Evolutionary conservation across 2,888 invertebrate genomes (phyloP).

Genomic region (Pristionchus arcanus): DNA sequence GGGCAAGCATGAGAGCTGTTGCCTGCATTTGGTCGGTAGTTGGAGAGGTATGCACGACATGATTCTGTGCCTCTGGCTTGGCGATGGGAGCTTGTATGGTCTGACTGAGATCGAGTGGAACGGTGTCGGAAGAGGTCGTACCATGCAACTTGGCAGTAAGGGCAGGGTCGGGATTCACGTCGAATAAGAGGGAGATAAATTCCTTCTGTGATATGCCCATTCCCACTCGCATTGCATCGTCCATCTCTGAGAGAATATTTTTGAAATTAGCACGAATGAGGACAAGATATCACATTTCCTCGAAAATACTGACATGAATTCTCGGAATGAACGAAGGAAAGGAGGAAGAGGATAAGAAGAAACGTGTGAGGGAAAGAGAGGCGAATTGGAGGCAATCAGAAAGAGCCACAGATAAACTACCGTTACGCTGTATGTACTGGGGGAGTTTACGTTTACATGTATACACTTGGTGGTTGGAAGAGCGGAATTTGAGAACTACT

Average conservation of each 20-base stretch:
- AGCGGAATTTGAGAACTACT: neutral
- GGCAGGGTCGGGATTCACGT: no score
- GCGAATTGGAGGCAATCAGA: neutral
- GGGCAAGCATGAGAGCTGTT: neutral
- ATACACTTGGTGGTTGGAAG: neutral
- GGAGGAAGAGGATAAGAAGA: neutral
- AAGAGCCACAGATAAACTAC: neutral
- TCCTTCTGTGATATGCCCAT: no score
- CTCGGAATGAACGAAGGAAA: neutral
- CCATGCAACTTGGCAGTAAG: no score
- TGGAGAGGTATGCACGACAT: neutral
- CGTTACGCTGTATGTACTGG: neutral
- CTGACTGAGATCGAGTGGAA: no score
- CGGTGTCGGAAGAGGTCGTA: no score
- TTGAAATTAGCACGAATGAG: no score
- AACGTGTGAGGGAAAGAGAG: neutral
- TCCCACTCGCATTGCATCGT: neutral
- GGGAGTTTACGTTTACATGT: neutral
- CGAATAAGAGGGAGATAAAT: no score
- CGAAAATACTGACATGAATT: neutral
- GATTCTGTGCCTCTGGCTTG: neutral
- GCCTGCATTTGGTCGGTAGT: neutral
- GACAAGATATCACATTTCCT: neutral
- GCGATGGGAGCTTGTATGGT: no score
- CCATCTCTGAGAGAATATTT: neutral